Evolutionary conservation across 23 tunicate species (phyloP).

Genomic region (Clavelina lepadiformis): DNA sequence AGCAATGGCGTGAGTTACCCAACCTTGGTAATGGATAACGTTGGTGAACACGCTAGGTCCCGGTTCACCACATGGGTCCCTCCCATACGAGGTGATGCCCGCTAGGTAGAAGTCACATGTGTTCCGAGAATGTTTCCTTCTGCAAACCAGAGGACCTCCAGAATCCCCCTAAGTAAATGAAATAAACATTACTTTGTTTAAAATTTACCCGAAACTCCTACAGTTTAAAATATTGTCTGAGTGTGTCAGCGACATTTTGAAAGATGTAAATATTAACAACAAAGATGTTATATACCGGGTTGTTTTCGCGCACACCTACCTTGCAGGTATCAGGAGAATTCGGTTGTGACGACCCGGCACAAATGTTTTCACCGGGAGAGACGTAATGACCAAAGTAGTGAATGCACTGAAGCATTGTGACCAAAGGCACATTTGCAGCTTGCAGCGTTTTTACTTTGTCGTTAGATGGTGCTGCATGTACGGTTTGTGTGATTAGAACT

Average conservation of each 20-base stretch:
- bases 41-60: slow-evolving; percentile 64
- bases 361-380: slow-evolving; percentile 27
- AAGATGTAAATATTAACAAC: slow-evolving; percentile 1
- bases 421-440: slow-evolving; percentile 16
- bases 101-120: slow-evolving; percentile 62
- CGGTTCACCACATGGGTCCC: slow-evolving; percentile 51
- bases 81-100: slow-evolving; percentile 78
- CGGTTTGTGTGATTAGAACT: too few relatives aligned
- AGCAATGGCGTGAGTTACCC: slow-evolving; percentile 32
- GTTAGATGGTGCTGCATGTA: too few relatives aligned
- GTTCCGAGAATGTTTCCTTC: slow-evolving; percentile 1
- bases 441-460: too few relatives aligned
- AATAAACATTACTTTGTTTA: background rate
- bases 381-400: slow-evolving; percentile 8
- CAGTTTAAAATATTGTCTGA: background rate
- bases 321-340: slow-evolving; percentile 54
- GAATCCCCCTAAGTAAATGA: slow-evolving; percentile 72
- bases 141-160: slow-evolving; percentile 79
- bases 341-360: slow-evolving; percentile 50
- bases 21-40: slow-evolving; percentile 41
- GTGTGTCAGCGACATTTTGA: background rate
- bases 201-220: background rate
- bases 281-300: background rate
- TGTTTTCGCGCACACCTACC: slow-evolving; percentile 28
- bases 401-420: background rate